phyloP scores from a whole-genome alignment of 2,888 invertebrate species.

The Hanleya hanleyi region DNA sequence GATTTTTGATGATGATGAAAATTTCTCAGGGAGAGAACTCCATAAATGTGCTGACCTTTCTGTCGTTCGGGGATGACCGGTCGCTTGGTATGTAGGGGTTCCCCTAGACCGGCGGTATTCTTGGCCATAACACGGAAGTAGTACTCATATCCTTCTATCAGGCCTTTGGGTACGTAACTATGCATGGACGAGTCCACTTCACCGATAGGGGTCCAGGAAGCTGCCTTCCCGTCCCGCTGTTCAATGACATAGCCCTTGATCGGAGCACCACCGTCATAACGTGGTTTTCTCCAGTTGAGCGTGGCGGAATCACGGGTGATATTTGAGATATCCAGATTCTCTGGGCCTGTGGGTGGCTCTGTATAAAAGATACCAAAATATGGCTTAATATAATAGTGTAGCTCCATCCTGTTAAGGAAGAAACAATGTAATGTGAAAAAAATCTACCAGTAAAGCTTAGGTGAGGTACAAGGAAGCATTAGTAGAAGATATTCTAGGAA shows the following conservation, averaged over 20 bases:
- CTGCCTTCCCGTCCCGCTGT: slow-evolving; percentile 52
- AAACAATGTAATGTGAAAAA: too few species aligned
- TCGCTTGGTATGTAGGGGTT: slow-evolving; percentile 52
- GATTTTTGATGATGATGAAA: too few species aligned
- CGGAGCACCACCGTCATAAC: slow-evolving; percentile 63
- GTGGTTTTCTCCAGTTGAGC: slow-evolving; percentile 71
- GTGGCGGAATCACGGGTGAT: slow-evolving; percentile 53
- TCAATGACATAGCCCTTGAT: slow-evolving; percentile 61
- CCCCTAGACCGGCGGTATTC: slow-evolving; percentile 61
- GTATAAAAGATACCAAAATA: too few species aligned
- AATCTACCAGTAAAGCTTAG: too few species aligned
- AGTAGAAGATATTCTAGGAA: too few species aligned
- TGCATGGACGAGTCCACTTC: slow-evolving; percentile 45
- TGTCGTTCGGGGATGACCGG: slow-evolving; percentile 59
- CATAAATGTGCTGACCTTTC: slow-evolving; percentile 82
- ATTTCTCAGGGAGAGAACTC: too few species aligned
- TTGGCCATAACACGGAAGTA: slow-evolving; percentile 70
- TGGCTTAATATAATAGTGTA: too few species aligned
- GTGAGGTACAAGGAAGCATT: neutral
- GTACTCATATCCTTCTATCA: slow-evolving; percentile 67
- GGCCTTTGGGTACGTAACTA: slow-evolving; percentile 44
- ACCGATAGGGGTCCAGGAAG: slow-evolving; percentile 48
- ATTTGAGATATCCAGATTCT: slow-evolving; percentile 50
- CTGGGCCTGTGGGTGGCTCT: slow-evolving; percentile 59
- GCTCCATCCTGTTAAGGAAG: too few species aligned